These are phyloP conservation scores for Cyphomyrus plagiostoma DNA, from an alignment of 2,113 vertebrate species.

Conservation along the genomic window DNA sequence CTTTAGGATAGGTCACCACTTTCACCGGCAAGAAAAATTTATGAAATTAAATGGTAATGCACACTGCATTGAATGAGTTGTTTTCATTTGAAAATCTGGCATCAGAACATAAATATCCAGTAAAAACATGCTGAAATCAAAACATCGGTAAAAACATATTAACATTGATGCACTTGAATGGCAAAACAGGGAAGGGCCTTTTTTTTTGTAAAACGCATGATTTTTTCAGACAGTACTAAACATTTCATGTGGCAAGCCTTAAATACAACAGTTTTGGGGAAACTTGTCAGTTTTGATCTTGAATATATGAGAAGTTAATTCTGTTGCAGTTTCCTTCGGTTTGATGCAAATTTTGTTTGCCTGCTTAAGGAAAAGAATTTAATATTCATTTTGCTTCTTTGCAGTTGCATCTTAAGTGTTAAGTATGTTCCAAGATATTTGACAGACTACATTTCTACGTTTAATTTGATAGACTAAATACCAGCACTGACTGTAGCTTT, in stretches of 20 bases:
- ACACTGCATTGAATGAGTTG: constrained; percentile 13
- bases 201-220: background rate
- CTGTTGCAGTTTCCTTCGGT: background rate
- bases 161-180: background rate
- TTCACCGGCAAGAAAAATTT: background rate
- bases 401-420: constrained; percentile 33
- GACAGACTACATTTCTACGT: constrained; percentile 19
- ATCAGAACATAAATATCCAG: constrained; percentile 3
- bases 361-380: constrained; percentile 10
- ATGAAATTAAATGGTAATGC: constrained; percentile 2
- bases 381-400: background rate
- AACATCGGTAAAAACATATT: background rate
- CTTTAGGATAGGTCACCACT: background rate
- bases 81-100: constrained; percentile 17
- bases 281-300: constrained; percentile 1
- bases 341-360: background rate
- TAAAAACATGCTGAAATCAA: background rate
- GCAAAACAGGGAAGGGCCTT: background rate
- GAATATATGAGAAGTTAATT: background rate
- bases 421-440: constrained; percentile 22
- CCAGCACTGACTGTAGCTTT: constrained; percentile 16
- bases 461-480: background rate
- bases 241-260: constrained; percentile 2
- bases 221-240: background rate
- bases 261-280: constrained; percentile 2